phyloP scores from a whole-genome alignment of 2,888 invertebrate genomes.

The Drosophila algonquin region DNA sequence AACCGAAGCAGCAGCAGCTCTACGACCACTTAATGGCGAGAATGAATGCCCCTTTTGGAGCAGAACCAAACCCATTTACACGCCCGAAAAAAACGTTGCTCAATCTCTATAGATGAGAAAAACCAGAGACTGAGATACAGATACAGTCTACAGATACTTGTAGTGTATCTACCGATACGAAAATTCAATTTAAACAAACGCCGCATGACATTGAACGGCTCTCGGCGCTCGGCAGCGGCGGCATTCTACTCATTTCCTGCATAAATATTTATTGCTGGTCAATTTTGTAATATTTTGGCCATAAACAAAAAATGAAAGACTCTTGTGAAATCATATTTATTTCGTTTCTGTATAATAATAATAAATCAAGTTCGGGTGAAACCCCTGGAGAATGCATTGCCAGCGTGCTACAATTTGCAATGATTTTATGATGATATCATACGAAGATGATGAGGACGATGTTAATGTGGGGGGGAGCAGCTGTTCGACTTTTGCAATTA shows the following conservation, averaged over 20 bases:
- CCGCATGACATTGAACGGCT: constrained; percentile 69
- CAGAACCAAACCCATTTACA: constrained; percentile 27
- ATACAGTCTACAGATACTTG: constrained; percentile 1
- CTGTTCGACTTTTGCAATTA: constrained; percentile 57
- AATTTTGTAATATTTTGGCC: constrained; percentile 66
- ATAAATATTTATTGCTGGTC: constrained; percentile 61
- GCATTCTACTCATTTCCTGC: constrained; percentile 60
- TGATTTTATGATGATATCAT: constrained; percentile 38
- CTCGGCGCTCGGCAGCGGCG: constrained; percentile 21
- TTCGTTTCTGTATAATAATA: constrained; percentile 25
- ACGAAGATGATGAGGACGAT: not conserved
- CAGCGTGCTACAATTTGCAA: constrained; percentile 43
- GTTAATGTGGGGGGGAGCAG: constrained; percentile 13
- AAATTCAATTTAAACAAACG: constrained; percentile 65
- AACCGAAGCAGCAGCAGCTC: not conserved
- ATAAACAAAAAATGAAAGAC: constrained; percentile 49
- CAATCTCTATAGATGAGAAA: constrained; percentile 44
- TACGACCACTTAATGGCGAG: constrained; percentile 19
- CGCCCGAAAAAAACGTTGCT: constrained; percentile 61
- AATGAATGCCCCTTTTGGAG: constrained; percentile 43
- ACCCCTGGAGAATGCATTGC: constrained; percentile 29
- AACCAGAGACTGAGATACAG: constrained; percentile 14
- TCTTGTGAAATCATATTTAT: constrained; percentile 38
- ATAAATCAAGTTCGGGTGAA: constrained; percentile 59
- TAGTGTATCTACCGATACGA: constrained; percentile 19